Base-by-base conservation (phyloP, 2,888 invertebrate genomes). In the Pterobdella sp. region DNA sequence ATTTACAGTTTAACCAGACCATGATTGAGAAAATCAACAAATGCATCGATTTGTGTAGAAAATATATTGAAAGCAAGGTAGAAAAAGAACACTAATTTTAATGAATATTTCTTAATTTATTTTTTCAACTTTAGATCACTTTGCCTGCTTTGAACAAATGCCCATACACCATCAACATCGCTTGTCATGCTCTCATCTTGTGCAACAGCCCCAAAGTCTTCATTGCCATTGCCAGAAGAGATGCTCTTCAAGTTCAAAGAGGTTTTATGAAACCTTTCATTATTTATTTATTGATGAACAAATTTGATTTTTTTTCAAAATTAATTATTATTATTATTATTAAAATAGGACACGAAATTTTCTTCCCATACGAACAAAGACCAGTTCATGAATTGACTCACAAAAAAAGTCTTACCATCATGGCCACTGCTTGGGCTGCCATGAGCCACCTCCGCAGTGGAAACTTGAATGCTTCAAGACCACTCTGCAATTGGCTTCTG, bases 401-500 rank as follows among this genome's bases (percentile, higher is more conserved):
- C 4, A 22, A 56, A 22, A 3, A 22, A 22, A 56, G 60, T 56
- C 60, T 18, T 56, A 26, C 60, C 4, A 56, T 56, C n/a, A 56
- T 56, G 60, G 60, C 69, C 26, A 69, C 52, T 42, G 26, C 69
- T 32, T 69, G 52, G 26, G 69, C 42, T 35, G 29, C 35, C 22
- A 4, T 63, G 69, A 65, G 52, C 35, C 34, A 56, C 37, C 32
- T 72, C 37, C 42, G 42, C 69, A 49, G n/a, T 26, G 42, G 69
- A 32, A 52, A 69, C 69, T 32, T 69, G 49, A n/a, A 69, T 32
- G 52, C n/a, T 29, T 1, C 52, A 31, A 32, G n/a, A n/a, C 69
- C 52, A 7, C 31, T 69, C 69, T 42, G 37, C 69, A 69, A 69
- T 52, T 69, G 69, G 69, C 42, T 69, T 22, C 32, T 69, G 31